Conservation (phyloP, 2,797 vertebrate genomes). For the Meriones psammophilus region DNA sequence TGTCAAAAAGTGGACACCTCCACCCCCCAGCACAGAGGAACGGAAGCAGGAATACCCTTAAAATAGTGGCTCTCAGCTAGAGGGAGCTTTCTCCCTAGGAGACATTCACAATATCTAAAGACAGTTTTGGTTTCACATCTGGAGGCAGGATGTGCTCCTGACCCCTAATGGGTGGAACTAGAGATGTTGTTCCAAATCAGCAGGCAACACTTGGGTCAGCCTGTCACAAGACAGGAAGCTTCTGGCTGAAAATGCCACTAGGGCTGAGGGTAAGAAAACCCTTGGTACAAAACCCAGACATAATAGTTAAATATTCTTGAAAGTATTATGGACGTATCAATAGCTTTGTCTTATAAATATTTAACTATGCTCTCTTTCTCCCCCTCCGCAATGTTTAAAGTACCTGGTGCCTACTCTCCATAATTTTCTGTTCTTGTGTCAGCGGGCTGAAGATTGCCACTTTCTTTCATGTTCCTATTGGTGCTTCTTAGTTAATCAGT, state of each 20-base stretch:
- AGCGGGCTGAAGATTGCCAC: not conserved
- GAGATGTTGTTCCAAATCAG: not conserved
- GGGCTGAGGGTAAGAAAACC: conserved; percentile 9
- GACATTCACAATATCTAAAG: not conserved
- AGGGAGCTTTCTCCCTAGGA: not conserved
- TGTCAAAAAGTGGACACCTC: not conserved
- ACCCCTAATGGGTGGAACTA: not conserved
- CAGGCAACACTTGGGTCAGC: not conserved
- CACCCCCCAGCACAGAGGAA: not conserved
- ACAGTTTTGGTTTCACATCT: not conserved
- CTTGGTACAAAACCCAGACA: not conserved
- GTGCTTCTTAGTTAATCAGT: not conserved
- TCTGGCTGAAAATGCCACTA: not conserved
- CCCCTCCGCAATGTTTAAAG: conserved; percentile 16
- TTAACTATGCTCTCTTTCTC: not conserved
- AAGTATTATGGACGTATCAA: not conserved
- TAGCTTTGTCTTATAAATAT: conserved; percentile 19
- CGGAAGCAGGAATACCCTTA: not conserved
- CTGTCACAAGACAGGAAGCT: not conserved
- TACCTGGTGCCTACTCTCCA: not conserved
- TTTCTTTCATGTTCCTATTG: not conserved
- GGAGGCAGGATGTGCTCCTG: not conserved
- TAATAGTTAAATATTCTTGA: conserved; percentile 28
- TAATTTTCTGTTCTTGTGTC: conserved; percentile 11
- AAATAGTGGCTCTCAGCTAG: not conserved